These are phyloP conservation scores for Geophilus truncorum DNA, from an alignment of 2,888 invertebrate genomes.

Conservation along the genomic window DNA sequence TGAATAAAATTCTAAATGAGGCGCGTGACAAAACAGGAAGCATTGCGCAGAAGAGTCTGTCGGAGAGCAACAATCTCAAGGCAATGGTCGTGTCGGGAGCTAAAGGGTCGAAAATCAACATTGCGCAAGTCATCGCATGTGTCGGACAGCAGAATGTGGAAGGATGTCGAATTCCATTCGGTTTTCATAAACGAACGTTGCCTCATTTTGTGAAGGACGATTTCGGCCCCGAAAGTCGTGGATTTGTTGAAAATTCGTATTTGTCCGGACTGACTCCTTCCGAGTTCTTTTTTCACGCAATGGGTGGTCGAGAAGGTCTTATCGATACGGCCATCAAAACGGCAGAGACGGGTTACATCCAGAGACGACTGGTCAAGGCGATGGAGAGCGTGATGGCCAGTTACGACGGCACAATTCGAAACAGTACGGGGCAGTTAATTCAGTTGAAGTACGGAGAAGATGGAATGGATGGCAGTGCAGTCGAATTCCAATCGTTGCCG, in stretches of 20 bases:
- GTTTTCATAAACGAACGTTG: conserved; percentile 94
- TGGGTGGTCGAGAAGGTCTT: conserved; percentile 99
- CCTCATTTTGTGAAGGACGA: conserved; percentile 99
- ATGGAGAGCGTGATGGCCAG: conserved; percentile 99
- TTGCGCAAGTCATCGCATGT: conserved; percentile 98
- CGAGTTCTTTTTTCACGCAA: conserved; percentile 99
- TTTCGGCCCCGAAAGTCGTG: conserved; percentile 98
- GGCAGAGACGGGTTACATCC: conserved; percentile 99
- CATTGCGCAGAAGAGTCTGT: conserved; percentile 96
- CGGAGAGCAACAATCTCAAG: conserved; percentile 98
- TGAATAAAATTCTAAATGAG: conserved; percentile 96
- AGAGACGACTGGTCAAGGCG: conserved; percentile 98
- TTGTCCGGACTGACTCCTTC: conserved; percentile 98
- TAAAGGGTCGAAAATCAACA: conserved; percentile 99
- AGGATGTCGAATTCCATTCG: conserved; percentile 99
- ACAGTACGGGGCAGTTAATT: too few relatives aligned
- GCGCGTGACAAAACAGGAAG: conserved; percentile 99
- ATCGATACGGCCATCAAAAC: conserved; percentile 99
- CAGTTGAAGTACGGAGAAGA: conserved; percentile 98
- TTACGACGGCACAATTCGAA: conserved; percentile 98
- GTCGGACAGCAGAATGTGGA: conserved; percentile 99
- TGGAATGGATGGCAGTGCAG: conserved; percentile 93
- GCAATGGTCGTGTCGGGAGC: conserved; percentile 99
- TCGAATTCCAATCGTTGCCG: conserved; percentile 92
- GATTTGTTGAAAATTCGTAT: conserved; percentile 99